These are phyloP conservation scores for Periophthalmodon schlosseri DNA, from an alignment of 2,113 vertebrate genomes.

Conservation along the genomic window DNA sequence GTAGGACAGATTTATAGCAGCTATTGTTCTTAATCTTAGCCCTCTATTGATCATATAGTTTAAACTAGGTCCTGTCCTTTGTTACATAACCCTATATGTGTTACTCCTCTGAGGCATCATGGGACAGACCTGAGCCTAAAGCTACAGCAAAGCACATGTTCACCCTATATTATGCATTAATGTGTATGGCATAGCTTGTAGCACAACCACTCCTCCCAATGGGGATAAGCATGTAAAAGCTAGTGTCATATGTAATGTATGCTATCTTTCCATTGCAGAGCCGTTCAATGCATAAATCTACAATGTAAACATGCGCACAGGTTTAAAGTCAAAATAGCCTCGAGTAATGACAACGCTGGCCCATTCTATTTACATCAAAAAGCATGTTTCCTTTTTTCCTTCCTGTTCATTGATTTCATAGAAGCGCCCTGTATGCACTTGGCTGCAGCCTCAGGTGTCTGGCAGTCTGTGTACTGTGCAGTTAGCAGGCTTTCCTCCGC, in stretches of 20 bases:
- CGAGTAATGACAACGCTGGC: conserved; percentile 21
- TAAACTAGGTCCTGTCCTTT: conserved; percentile 24
- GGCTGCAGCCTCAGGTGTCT: conserved; percentile 23
- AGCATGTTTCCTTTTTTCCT: conserved; percentile 4
- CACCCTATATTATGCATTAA: conserved; percentile 7
- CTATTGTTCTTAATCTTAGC: background rate
- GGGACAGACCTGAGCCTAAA: conserved; percentile 26
- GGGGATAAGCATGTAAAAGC: background rate
- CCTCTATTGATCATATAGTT: conserved; percentile 41
- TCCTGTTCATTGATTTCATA: conserved; percentile 8
- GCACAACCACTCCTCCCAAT: background rate
- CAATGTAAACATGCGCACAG: conserved; percentile 16
- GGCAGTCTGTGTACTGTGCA: conserved; percentile 19
- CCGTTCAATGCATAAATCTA: background rate
- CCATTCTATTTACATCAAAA: conserved; percentile 19
- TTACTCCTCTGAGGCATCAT: background rate
- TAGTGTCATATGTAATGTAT: background rate
- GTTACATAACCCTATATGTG: conserved; percentile 12
- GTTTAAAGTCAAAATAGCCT: conserved; percentile 30
- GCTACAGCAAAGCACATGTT: conserved; percentile 18
- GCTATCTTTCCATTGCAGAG: background rate
- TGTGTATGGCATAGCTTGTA: background rate
- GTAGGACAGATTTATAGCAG: background rate
- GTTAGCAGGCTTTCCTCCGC: conserved; percentile 23
- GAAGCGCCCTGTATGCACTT: conserved; percentile 10